Conservation (phyloP, 2,888 invertebrate species). For the Lithophane leautieri region DNA sequence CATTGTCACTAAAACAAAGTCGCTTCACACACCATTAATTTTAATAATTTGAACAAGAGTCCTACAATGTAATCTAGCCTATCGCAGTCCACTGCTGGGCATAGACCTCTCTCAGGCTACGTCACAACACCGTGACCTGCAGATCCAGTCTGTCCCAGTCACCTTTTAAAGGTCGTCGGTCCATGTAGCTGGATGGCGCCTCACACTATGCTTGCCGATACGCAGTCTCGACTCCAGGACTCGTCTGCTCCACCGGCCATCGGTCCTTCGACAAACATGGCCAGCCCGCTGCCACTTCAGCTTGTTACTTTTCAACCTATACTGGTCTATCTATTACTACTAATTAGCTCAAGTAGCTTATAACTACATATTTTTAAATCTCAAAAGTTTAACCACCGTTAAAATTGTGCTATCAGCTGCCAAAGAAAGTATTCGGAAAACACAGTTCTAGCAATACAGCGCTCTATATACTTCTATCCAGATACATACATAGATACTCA, state of each 20-base stretch:
- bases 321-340: not conserved
- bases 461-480: slow-evolving; percentile 2
- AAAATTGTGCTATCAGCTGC: slow-evolving; percentile 22
- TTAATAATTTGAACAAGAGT: not conserved
- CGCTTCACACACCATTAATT: not conserved
- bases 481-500: not conserved
- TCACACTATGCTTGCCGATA: too few species aligned
- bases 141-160: too few species aligned
- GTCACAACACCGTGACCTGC: too few species aligned
- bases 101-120: too few species aligned
- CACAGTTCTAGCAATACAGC: slow-evolving; percentile 42
- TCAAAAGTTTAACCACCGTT: slow-evolving; percentile 31
- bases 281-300: too few species aligned
- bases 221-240: too few species aligned
- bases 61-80: not conserved
- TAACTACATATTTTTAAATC: not conserved
- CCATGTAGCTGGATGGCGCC: too few species aligned
- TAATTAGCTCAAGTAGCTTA: not conserved
- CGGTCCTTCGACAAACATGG: too few species aligned
- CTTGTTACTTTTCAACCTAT: too few species aligned
- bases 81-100: too few species aligned
- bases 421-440: slow-evolving; percentile 45
- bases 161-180: too few species aligned
- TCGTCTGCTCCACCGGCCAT: too few species aligned
- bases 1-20: not conserved